These are phyloP conservation scores for Ophion ventricosus DNA, from an alignment of 2,888 invertebrate species.

Conservation along the genomic window DNA sequence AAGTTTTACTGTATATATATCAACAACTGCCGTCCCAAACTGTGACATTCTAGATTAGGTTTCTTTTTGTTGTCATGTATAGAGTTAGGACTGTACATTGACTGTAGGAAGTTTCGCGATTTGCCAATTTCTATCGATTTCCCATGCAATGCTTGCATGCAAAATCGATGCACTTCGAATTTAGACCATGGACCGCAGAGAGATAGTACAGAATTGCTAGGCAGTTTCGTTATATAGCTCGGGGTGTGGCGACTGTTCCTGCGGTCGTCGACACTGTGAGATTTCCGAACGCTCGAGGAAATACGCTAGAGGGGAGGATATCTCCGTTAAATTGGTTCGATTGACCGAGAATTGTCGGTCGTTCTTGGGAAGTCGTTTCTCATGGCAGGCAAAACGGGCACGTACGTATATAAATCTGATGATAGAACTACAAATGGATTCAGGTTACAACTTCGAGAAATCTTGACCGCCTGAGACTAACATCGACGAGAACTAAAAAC, in stretches of 20 bases:
- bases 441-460: not conserved
- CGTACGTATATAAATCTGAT: not conserved
- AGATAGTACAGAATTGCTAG: constrained; percentile 52
- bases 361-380: constrained; percentile 25
- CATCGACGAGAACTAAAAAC: not conserved
- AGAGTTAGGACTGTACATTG: constrained; percentile 27
- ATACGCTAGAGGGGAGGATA: constrained; percentile 36
- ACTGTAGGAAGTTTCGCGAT: constrained; percentile 37
- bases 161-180: constrained; percentile 59
- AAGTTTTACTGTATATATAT: too few relatives aligned
- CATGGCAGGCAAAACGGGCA: not conserved
- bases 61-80: constrained; percentile 16
- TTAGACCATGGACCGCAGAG: constrained; percentile 54
- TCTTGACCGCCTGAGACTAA: not conserved
- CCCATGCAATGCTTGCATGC: constrained; percentile 22
- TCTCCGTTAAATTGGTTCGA: constrained; percentile 60
- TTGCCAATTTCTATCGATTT: constrained; percentile 53
- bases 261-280: constrained; percentile 18
- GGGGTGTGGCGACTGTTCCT: constrained; percentile 25
- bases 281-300: constrained; percentile 51
- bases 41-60: not conserved
- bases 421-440: not conserved
- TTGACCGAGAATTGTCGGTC: constrained; percentile 59
- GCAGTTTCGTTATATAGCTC: constrained; percentile 16
- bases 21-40: not conserved